Conservation (phyloP, 2,797 vertebrate genomes). For the Silurus aristotelis region DNA sequence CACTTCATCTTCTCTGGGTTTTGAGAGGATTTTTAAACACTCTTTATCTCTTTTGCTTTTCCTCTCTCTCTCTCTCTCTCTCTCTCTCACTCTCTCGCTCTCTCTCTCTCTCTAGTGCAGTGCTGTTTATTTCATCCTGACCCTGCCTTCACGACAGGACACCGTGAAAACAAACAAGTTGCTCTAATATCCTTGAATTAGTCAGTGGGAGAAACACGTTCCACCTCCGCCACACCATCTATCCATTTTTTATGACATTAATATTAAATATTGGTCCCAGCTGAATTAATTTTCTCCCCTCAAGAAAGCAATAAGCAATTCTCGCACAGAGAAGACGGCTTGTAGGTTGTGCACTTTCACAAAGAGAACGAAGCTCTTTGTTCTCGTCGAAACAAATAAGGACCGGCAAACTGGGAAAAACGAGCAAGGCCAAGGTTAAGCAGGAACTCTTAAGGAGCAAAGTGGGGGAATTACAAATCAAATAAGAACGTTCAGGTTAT, state of each 20-base stretch:
- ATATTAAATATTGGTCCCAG: slow-evolving; percentile 57
- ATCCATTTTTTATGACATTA: slow-evolving; percentile 61
- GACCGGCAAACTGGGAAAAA: slow-evolving; percentile 6
- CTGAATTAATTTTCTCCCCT: slow-evolving; percentile 51
- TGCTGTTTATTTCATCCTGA: slow-evolving; percentile 66
- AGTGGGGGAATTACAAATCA: neutral
- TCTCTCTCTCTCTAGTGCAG: neutral
- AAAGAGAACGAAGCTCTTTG: slow-evolving; percentile 44
- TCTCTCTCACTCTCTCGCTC: slow-evolving; percentile 8
- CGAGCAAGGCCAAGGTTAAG: slow-evolving; percentile 30
- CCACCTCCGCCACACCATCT: slow-evolving; percentile 43
- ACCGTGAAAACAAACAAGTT: slow-evolving; percentile 57
- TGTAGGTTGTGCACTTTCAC: slow-evolving; percentile 27
- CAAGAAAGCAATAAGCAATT: slow-evolving; percentile 40
- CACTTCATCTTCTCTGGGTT: slow-evolving; percentile 50
- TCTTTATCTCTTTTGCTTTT: slow-evolving; percentile 59
- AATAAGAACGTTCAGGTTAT: neutral
- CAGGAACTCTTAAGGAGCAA: slow-evolving; percentile 1
- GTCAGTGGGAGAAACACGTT: slow-evolving; percentile 50
- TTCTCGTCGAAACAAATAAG: slow-evolving; percentile 43
- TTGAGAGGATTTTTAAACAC: slow-evolving; percentile 56
- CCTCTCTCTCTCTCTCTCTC: neutral
- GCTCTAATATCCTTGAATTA: slow-evolving; percentile 60
- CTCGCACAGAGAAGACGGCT: slow-evolving; percentile 2
- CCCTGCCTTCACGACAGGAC: slow-evolving; percentile 61